Evolutionary conservation across 2,888 invertebrate species (phyloP).

Genomic region (Lypha dubia): DNA sequence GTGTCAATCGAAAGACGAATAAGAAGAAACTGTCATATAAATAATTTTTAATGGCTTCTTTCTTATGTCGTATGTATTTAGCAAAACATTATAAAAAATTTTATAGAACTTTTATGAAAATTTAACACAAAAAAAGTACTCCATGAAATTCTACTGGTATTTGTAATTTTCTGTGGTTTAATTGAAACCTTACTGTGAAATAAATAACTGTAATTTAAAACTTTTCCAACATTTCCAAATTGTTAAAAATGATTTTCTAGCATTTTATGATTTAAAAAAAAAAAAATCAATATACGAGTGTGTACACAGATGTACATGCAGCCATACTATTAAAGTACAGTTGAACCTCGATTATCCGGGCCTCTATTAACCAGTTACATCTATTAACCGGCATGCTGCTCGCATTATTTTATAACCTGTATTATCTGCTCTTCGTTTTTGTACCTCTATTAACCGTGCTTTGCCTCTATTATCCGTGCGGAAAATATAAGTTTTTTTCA

Average conservation of each 20-base stretch:
- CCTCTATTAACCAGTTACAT: too few species aligned
- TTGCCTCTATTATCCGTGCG: too few species aligned
- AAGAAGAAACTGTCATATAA: not conserved
- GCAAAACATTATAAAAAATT: not conserved
- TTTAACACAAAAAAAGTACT: not conserved
- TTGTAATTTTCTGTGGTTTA: not conserved
- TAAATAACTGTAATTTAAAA: conserved; percentile 13
- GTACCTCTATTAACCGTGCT: too few species aligned
- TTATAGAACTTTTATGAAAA: not conserved
- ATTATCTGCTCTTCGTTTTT: too few species aligned
- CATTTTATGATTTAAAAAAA: conserved; percentile 2
- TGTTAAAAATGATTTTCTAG: conserved; percentile 8
- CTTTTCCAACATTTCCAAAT: not conserved
- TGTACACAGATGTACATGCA: not conserved
- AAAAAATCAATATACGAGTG: conserved; percentile 55
- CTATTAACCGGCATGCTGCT: too few species aligned
- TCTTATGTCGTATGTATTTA: not conserved
- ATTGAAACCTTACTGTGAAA: conserved; percentile 29
- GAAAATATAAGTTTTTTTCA: too few species aligned
- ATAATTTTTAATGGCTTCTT: not conserved
- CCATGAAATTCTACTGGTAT: not conserved
- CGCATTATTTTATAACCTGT: too few species aligned
- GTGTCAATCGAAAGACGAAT: not conserved
- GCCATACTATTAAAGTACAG: conserved; percentile 20
- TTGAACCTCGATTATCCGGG: conserved; percentile 15